Evolutionary conservation across 2,797 vertebrate genomes (phyloP).

Genomic region (Rhinichthys osculus): DNA sequence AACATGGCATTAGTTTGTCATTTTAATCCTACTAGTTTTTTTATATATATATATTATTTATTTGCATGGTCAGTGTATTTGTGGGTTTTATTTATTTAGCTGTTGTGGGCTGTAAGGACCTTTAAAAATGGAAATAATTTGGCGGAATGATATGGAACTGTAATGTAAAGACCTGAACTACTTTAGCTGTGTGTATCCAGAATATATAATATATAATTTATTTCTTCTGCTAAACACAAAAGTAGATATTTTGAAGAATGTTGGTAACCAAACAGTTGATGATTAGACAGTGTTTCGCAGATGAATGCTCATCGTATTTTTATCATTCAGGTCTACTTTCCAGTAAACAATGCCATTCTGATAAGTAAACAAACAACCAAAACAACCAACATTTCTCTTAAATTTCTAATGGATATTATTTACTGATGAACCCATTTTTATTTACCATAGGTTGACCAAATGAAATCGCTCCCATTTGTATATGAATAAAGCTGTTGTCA

Average conservation of each 20-base stretch:
- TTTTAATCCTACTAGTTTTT: no score
- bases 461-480: neutral
- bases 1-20: no score
- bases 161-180: neutral
- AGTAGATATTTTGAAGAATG: neutral
- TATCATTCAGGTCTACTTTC: neutral
- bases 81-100: neutral
- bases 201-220: no score
- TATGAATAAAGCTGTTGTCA: neutral
- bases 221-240: neutral
- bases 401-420: neutral
- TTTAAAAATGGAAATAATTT: neutral
- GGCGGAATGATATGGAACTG: neutral
- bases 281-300: neutral
- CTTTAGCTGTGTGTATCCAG: neutral
- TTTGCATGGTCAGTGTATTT: neutral
- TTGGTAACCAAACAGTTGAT: neutral
- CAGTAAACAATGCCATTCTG: neutral
- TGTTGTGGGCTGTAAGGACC: neutral
- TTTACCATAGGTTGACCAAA: neutral
- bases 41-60: no score
- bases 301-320: neutral
- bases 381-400: neutral
- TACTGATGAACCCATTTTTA: neutral
- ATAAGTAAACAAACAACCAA: neutral